These are phyloP conservation scores for Drosophila paulistorum DNA, from an alignment of 1,140 invertebrate species.

Conservation along the genomic window DNA sequence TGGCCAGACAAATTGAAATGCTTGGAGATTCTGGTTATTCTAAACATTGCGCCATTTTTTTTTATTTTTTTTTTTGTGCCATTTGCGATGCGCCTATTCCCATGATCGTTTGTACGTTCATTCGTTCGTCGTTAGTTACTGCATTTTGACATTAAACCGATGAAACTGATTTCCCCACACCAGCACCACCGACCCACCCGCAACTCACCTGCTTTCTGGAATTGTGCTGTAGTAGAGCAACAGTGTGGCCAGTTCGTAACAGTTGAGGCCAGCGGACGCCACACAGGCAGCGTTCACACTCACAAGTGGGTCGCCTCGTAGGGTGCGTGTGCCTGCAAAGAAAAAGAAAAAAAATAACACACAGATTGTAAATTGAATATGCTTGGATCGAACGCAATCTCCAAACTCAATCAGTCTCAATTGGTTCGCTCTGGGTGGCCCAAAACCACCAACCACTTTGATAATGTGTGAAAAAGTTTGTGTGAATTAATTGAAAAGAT, in stretches of 20 bases:
- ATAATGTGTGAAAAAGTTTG: constrained; percentile 79
- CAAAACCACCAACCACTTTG: constrained; percentile 31
- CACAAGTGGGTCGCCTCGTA: constrained; percentile 84
- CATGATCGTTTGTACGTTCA: constrained; percentile 49
- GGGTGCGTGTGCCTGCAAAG: constrained; percentile 78
- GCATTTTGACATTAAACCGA: constrained; percentile 68
- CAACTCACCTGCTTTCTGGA: constrained; percentile 84
- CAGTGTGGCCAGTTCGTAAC: constrained; percentile 85
- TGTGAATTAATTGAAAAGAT: constrained; percentile 73
- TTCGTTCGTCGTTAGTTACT: constrained; percentile 16
- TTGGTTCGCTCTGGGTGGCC: constrained; percentile 72
- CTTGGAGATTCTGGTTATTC: constrained; percentile 32
- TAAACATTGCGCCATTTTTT: constrained; percentile 4
- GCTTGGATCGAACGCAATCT: constrained; percentile 32
- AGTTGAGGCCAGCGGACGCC: constrained; percentile 83
- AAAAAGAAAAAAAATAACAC: background rate
- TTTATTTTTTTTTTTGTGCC: background rate
- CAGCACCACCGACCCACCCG: background rate
- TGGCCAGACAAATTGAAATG: constrained; percentile 70
- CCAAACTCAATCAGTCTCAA: constrained; percentile 46
- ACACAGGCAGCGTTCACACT: constrained; percentile 84
- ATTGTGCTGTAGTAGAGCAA: constrained; percentile 85
- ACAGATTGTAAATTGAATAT: constrained; percentile 26
- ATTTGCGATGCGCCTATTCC: constrained; percentile 59
- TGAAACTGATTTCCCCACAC: constrained; percentile 66